Conservation (phyloP, 2,113 vertebrate genomes). For the Fulmarus glacialis region DNA sequence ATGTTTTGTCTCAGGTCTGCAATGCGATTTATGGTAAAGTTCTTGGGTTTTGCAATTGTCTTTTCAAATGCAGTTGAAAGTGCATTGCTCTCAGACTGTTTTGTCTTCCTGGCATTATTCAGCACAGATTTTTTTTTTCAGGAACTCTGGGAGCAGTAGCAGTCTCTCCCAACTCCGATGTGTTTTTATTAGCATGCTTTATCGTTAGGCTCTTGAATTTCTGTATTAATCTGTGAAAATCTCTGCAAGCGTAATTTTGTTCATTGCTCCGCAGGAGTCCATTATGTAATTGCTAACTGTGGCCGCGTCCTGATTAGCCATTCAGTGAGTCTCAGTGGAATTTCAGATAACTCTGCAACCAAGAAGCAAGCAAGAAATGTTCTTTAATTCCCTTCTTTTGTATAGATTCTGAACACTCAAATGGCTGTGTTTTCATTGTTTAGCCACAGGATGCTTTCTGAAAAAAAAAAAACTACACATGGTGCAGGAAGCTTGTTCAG, state of each 20-base stretch:
- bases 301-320: not conserved
- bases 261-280: not conserved
- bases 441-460: constrained; percentile 15
- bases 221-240: not conserved
- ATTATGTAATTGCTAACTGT: not conserved
- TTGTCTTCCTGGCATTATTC: not conserved
- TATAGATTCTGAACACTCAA: not conserved
- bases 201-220: not conserved
- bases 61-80: rapidly evolving
- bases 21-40: not conserved
- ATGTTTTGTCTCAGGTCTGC: not conserved
- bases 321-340: not conserved
- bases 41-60: not conserved
- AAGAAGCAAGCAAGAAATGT: not conserved
- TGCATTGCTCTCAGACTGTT: not conserved
- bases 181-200: not conserved
- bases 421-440: not conserved
- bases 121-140: not conserved
- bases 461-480: not conserved
- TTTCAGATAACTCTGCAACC: not conserved
- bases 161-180: not conserved
- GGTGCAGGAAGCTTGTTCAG: not conserved
- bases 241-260: not conserved
- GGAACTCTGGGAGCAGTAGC: not conserved
- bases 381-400: not conserved